Conservation (phyloP, 2,888 invertebrate species). For the Galeruca laticollis region DNA sequence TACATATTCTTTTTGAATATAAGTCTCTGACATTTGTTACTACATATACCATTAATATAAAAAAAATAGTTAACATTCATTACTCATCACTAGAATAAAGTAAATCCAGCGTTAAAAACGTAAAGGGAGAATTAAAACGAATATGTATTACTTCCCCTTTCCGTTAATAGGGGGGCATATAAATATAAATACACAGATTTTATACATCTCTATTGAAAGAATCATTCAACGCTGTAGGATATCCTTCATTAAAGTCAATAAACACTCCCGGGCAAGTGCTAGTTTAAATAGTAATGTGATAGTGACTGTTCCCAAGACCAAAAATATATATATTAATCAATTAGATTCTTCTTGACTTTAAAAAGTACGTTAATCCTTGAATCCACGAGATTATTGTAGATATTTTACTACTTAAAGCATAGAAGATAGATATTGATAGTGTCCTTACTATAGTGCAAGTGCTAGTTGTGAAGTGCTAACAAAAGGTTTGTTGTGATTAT, state of each 20-base stretch:
- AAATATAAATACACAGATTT: constrained; percentile 43
- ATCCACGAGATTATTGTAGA: constrained; percentile 16
- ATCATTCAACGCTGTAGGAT: constrained; percentile 47
- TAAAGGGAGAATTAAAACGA: constrained; percentile 43
- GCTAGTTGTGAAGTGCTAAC: constrained; percentile 3
- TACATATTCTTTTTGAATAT: neutral
- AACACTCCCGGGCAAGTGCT: constrained; percentile 44
- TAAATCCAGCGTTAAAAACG: constrained; percentile 30
- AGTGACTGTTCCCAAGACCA: constrained; percentile 39
- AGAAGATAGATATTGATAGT: neutral
- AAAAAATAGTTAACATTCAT: neutral
- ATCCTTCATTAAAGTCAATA: constrained; percentile 48
- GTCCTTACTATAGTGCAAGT: constrained; percentile 1
- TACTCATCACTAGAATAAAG: constrained; percentile 8
- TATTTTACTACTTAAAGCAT: neutral
- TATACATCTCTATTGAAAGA: constrained; percentile 45
- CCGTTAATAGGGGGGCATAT: constrained; percentile 45
- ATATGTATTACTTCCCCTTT: constrained; percentile 46
- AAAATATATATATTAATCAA: constrained; percentile 35
- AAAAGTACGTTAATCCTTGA: constrained; percentile 38
- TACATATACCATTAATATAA: neutral
- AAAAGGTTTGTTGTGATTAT: constrained; percentile 1
- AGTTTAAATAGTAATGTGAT: constrained; percentile 41
- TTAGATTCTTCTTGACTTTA: constrained; percentile 35
- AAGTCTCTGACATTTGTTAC: neutral